phyloP scores from a whole-genome alignment of 2,888 invertebrate genomes.

The Drosophila percnosoma region DNA sequence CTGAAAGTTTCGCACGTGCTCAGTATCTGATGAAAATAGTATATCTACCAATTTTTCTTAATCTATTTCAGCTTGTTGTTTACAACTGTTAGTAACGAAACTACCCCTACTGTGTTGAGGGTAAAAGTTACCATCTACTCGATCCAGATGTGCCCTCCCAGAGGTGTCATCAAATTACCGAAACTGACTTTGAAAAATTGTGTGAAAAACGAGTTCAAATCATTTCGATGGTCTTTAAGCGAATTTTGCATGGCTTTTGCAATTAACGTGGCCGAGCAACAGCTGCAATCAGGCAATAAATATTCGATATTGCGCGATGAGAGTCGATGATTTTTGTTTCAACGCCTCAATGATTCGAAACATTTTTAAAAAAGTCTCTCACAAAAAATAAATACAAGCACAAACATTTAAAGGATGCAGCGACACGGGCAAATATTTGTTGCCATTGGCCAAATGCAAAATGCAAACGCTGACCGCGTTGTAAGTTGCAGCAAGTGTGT shows the following conservation, averaged over 20 bases:
- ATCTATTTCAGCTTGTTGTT: background rate
- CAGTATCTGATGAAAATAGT: background rate
- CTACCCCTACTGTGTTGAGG: slow-evolving; percentile 9
- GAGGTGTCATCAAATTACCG: slow-evolving; percentile 63
- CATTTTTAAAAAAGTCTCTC: slow-evolving; percentile 59
- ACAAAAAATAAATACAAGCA: slow-evolving; percentile 40
- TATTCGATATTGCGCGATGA: slow-evolving; percentile 49
- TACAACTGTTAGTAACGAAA: background rate
- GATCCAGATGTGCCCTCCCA: slow-evolving; percentile 53
- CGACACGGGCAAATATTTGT: slow-evolving; percentile 66
- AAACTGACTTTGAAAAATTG: slow-evolving; percentile 73
- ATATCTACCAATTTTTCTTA: background rate
- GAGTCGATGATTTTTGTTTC: slow-evolving; percentile 73
- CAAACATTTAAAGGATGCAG: slow-evolving; percentile 16
- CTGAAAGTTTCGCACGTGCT: slow-evolving; percentile 8
- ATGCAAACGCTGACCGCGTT: slow-evolving; percentile 59
- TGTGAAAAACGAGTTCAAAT: slow-evolving; percentile 55
- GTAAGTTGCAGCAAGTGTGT: slow-evolving; percentile 35
- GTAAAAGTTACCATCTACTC: background rate
- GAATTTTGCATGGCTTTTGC: slow-evolving; percentile 57
- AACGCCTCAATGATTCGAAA: slow-evolving; percentile 74
- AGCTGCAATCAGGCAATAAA: slow-evolving; percentile 71
- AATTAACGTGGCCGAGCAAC: slow-evolving; percentile 61
- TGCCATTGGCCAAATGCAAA: slow-evolving; percentile 71
- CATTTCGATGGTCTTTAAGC: slow-evolving; percentile 27